Conservation (phyloP, 2,797 vertebrate species). For the Ibycter americanus region DNA sequence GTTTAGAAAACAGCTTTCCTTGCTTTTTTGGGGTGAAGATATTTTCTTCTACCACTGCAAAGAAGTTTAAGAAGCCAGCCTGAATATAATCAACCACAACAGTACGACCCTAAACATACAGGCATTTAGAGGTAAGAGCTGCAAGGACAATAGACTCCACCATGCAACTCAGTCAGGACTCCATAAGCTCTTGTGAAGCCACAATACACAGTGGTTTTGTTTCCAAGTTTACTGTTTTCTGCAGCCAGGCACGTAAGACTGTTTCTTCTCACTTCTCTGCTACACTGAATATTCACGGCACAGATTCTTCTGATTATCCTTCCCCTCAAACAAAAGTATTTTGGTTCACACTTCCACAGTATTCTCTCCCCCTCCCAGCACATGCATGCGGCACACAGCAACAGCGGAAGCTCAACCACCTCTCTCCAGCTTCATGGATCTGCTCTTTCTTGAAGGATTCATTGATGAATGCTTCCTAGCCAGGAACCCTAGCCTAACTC, state of each 20-base stretch:
- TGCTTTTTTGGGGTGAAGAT: neutral
- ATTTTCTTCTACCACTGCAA: neutral
- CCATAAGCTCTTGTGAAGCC: neutral
- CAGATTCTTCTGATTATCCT: neutral
- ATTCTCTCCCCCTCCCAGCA: neutral
- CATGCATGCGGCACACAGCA: neutral
- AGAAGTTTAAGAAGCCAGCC: neutral
- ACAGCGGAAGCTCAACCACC: neutral
- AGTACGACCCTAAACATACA: neutral
- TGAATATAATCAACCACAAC: neutral
- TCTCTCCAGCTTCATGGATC: neutral
- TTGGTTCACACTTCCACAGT: neutral
- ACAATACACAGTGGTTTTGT: fast-evolving
- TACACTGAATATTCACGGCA: neutral
- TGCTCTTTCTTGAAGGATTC: neutral
- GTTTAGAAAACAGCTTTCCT: neutral
- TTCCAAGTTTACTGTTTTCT: neutral
- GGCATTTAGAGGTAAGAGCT: neutral
- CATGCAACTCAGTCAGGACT: neutral
- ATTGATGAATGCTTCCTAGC: neutral
- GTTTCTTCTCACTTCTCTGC: neutral
- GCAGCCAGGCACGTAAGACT: neutral
- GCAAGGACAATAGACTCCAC: neutral
- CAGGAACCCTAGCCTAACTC: no score
- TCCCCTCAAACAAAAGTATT: neutral